Evolutionary conservation across 2,113 vertebrate species (phyloP).

Genomic region (Brevimyrus niger): DNA sequence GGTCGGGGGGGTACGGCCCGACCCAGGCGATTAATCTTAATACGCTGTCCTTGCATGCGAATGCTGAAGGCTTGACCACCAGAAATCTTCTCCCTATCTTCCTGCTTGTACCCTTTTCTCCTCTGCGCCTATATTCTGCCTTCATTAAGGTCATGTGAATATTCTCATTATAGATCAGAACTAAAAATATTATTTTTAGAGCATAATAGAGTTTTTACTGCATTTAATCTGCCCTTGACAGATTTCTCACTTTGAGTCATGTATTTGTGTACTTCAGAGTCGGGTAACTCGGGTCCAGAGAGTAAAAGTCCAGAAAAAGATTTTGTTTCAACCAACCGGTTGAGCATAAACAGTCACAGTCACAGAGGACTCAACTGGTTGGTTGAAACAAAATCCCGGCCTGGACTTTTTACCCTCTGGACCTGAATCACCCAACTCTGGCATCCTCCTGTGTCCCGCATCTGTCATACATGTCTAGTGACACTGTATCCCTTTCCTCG

Average conservation of each 20-base stretch:
- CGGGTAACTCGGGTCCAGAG: too few relatives aligned
- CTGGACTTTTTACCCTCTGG: too few relatives aligned
- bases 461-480: neutral
- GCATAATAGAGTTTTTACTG: neutral
- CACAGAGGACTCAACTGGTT: too few relatives aligned
- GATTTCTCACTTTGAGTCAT: neutral
- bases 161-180: neutral
- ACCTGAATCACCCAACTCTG: too few relatives aligned
- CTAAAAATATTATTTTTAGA: neutral
- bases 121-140: neutral
- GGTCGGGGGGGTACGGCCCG: neutral
- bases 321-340: too few relatives aligned
- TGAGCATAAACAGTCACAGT: too few relatives aligned
- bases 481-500: conserved; percentile 26
- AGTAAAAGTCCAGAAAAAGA: too few relatives aligned
- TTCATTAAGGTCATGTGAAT: neutral
- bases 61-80: neutral
- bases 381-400: too few relatives aligned
- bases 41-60: neutral
- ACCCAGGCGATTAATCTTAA: neutral
- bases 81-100: neutral
- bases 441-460: neutral
- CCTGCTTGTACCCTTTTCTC: neutral
- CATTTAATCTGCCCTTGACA: neutral
- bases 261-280: neutral